Base-by-base conservation (phyloP, 2,113 vertebrate genomes). In the Spizaetus ornatus region DNA sequence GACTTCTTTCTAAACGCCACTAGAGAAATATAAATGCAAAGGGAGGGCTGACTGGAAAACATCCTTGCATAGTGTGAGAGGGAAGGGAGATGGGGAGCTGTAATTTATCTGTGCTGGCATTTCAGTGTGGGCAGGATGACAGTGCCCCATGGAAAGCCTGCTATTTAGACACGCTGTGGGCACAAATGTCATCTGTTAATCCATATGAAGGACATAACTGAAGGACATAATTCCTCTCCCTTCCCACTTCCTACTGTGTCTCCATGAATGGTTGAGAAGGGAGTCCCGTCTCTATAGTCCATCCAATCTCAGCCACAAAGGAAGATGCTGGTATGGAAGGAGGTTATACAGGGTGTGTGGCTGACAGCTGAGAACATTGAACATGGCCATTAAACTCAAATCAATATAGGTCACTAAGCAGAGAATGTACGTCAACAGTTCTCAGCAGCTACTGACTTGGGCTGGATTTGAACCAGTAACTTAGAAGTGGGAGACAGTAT, bases 361-460 rank as follows among this genome's bases (percentile, higher is more conserved):
- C 48, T 93, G 85, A 70, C 74, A 90, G 82, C 59, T 78, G 66
- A 77, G 74, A 73, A 86, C 23, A 9, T 62, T 56, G 77, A 58
- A 52, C 42, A 34, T 0, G 23, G 45, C 59, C 89, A 59, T 66
- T 55, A 90, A 91, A 85, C 40, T 58, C 77, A 76, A 29, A 93
- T 73, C 42, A n/a, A 34, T 38, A 43, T 4, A 78, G 88, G 66
- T 76, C 91, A 78, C 73, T 69, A 69, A 59, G 52, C 31, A 91
- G 81, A 89, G 83, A 77, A 86, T 1, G 11, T 52, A 87, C 19
- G 2, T 78, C 86, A 87, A 87, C 81, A 62, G 73, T 38, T 48
- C 83, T 82, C 50, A 95, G 48, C 88, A 92, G 74, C 89, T 95
- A 86, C 94, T 93, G 66, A 61, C 58, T 86, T 76, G 82, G 72